Evolutionary conservation across 2,113 vertebrate species (phyloP).

Genomic region (Etia nguti): DNA sequence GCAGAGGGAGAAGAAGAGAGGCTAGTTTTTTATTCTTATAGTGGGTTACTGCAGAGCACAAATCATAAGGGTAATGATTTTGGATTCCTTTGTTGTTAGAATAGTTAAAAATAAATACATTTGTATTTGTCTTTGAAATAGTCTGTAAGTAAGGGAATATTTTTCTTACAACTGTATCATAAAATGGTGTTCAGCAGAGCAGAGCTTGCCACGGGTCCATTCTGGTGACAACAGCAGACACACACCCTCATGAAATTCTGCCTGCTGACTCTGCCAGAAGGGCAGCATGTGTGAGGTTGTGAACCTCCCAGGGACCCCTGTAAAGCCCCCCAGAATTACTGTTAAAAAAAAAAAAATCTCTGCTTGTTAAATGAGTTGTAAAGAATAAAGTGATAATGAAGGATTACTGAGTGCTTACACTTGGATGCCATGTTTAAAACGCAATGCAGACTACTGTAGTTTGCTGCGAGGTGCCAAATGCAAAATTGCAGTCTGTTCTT

Average conservation of each 20-base stretch:
- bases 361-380: conserved; percentile 42
- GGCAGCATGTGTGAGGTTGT: conserved; percentile 15
- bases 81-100: neutral
- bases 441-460: conserved; percentile 20
- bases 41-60: neutral
- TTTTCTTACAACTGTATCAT: neutral
- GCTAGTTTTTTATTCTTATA: neutral
- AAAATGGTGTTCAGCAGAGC: neutral
- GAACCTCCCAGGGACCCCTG: neutral
- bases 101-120: neutral
- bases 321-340: conserved; percentile 22
- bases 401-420: conserved; percentile 32
- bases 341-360: conserved; percentile 14
- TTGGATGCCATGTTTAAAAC: conserved; percentile 35
- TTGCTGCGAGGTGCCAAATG: conserved; percentile 41
- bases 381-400: conserved; percentile 48
- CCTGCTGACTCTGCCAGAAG: neutral
- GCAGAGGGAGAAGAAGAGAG: neutral
- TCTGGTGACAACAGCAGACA: neutral
- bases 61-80: neutral
- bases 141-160: neutral
- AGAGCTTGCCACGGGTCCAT: neutral
- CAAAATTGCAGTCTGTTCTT: conserved; percentile 38
- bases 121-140: neutral
- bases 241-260: neutral